These are phyloP conservation scores for Sepiola atlantica DNA, from an alignment of 2,888 invertebrate genomes.

Conservation along the genomic window DNA sequence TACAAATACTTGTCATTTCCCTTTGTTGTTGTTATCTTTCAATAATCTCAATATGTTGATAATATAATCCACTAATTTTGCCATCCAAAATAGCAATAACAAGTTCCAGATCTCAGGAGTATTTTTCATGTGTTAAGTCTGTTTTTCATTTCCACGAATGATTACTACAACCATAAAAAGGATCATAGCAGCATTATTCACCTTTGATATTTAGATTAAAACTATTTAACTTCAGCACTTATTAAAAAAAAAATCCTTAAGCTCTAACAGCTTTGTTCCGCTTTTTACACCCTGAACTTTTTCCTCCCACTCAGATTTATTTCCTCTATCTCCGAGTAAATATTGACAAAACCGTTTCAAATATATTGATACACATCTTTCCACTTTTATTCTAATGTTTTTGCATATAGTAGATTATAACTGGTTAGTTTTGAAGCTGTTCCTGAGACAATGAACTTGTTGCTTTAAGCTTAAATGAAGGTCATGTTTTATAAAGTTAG, in stretches of 20 bases:
- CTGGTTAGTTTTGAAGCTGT: not conserved
- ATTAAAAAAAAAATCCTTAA: not conserved
- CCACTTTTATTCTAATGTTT: not conserved
- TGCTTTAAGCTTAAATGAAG: not conserved
- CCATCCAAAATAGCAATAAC: not conserved
- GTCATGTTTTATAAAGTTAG: too few species aligned
- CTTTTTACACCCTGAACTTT: not conserved
- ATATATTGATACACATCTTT: conserved; percentile 13
- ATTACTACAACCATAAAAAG: not conserved
- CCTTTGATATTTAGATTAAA: not conserved
- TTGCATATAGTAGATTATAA: not conserved
- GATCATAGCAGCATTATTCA: not conserved
- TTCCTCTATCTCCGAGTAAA: not conserved
- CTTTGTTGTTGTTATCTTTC: too few species aligned
- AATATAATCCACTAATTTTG: not conserved
- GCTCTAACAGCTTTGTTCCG: not conserved
- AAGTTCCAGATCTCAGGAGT: not conserved
- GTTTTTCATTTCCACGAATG: not conserved
- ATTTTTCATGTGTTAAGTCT: not conserved
- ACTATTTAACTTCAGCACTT: not conserved
- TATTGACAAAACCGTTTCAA: not conserved
- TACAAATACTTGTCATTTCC: too few species aligned
- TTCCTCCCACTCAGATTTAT: not conserved
- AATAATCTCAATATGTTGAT: too few species aligned
- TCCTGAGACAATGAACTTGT: not conserved